phyloP scores from a whole-genome alignment of 2,888 invertebrate genomes.

The Alloplasta piceator region DNA sequence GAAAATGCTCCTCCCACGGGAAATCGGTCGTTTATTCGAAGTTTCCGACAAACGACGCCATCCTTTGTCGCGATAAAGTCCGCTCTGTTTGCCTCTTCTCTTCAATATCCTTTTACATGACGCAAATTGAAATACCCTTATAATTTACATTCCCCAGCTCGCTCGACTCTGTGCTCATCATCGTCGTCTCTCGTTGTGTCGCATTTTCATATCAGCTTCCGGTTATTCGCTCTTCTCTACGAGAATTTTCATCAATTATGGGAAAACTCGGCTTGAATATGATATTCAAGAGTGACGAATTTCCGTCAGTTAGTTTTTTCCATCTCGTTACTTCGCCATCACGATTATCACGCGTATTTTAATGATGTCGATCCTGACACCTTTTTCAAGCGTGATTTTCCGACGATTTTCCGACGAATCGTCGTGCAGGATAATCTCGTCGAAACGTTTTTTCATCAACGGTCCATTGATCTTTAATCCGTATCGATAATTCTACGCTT shows the following conservation, averaged over 20 bases:
- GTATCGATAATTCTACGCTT: no score
- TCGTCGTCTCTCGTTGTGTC: slow-evolving; percentile 2
- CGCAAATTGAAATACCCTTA: slow-evolving; percentile 12
- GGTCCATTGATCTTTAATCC: no score
- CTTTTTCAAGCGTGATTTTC: no score
- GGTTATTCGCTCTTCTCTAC: neutral
- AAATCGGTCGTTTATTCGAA: neutral
- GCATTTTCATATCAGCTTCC: neutral
- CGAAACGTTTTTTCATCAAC: no score
- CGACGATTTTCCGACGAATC: no score
- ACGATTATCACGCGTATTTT: neutral
- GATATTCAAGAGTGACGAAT: neutral
- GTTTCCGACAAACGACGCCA: neutral
- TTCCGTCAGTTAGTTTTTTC: neutral
- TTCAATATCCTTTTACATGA: neutral
- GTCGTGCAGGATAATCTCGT: no score
- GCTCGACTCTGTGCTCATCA: no score
- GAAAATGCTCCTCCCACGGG: neutral
- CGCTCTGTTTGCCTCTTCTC: neutral
- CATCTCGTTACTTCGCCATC: neutral
- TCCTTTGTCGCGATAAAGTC: neutral
- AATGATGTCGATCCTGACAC: neutral
- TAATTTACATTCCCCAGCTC: slow-evolving; percentile 5
- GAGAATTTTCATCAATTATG: slow-evolving; percentile 1
- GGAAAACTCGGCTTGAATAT: neutral